Percentiles rank a stretch among this genome's conserved stretches.
Conservation (phyloP, 2,113 vertebrate genomes). For the Leucopternis melanops region DNA sequence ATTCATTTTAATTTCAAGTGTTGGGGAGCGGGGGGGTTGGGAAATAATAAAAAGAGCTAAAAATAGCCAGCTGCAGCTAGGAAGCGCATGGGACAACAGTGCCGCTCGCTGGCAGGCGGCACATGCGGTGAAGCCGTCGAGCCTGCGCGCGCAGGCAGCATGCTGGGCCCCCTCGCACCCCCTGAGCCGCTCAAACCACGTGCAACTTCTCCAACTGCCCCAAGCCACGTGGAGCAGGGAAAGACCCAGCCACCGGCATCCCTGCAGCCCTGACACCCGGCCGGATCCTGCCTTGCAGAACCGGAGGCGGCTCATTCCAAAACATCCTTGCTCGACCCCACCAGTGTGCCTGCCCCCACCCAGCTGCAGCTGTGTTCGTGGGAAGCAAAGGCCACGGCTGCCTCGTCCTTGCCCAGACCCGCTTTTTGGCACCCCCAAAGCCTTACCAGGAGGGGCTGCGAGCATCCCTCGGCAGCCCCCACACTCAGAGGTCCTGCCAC, state of each 20-base stretch:
- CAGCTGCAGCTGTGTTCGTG: neutral
- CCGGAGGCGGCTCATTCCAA: fast-evolving
- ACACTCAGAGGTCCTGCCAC: neutral
- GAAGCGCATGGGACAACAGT: neutral
- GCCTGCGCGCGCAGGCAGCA: fast-evolving
- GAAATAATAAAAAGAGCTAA: neutral
- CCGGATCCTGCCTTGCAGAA: fast-evolving
- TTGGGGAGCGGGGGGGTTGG: neutral
- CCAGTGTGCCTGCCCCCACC: fast-evolving
- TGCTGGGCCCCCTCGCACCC: neutral
- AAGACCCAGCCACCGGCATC: neutral
- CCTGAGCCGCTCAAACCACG: neutral
- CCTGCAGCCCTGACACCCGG: neutral
- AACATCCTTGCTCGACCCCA: fast-evolving
- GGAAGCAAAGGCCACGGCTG: neutral
- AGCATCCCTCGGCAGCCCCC: neutral
- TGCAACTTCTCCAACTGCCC: neutral
- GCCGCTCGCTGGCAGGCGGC: slow-evolving; percentile 27
- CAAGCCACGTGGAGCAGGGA: neutral
- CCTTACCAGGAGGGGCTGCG: neutral
- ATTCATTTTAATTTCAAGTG: neutral
- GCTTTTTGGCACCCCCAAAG: neutral
- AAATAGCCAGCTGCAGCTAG: neutral
- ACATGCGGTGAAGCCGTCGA: neutral
- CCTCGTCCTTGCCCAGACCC: neutral